Percentiles rank a stretch among this genome's conserved stretches.
Conservation (phyloP, 2,797 vertebrate species). For the Darevskia mixta region DNA sequence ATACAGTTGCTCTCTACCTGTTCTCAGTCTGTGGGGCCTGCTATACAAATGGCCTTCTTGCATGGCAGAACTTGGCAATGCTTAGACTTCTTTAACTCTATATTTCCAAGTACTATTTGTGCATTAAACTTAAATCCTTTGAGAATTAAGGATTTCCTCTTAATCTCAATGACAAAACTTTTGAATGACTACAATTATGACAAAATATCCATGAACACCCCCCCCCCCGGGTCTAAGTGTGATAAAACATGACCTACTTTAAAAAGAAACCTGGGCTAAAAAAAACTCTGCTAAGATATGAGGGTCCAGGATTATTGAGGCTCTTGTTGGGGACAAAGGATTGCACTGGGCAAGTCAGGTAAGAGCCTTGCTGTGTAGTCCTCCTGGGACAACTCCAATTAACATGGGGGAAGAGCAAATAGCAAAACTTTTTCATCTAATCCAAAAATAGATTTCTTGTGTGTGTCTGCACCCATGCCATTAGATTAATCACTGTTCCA, state of each 20-base stretch:
- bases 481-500: not conserved
- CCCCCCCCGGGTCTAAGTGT: not conserved
- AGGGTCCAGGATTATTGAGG: not conserved
- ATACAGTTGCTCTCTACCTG: not conserved
- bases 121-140: not conserved
- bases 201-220: not conserved
- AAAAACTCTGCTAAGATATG: not conserved
- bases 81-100: not conserved
- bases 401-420: not conserved
- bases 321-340: not conserved
- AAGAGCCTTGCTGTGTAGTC: not conserved
- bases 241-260: not conserved
- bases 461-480: not conserved
- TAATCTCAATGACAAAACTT: not conserved
- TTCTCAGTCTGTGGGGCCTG: not conserved
- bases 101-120: not conserved
- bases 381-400: not conserved
- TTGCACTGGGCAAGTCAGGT: not conserved
- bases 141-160: not conserved
- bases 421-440: not conserved
- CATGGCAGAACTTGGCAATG: not conserved
- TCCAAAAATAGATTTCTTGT: not conserved
- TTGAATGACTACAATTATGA: not conserved
- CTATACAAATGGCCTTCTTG: not conserved
- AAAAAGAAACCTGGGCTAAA: not conserved